Conservation (phyloP, 2,888 invertebrate genomes). For the Erebia epiphron region DNA sequence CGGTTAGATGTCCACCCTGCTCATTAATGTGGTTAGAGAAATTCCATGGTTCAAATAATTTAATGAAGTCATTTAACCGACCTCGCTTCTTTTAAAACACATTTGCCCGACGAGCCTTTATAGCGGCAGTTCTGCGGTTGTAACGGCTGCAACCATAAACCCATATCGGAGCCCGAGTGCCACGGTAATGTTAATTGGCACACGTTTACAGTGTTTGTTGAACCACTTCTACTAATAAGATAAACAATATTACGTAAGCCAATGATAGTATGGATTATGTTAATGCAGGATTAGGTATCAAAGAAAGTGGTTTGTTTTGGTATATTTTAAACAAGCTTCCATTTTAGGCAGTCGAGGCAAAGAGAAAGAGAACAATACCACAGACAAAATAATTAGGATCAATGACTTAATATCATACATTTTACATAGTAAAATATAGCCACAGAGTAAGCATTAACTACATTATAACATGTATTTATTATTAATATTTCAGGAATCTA, state of each 20-base stretch:
- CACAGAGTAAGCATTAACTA: no score
- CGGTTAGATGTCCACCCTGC: not conserved
- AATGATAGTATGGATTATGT: not conserved
- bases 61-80: constrained; percentile 11
- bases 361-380: no score
- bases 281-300: no score
- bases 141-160: constrained; percentile 29
- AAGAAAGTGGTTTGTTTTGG: no score
- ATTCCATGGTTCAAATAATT: not conserved
- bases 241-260: not conserved
- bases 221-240: constrained; percentile 1
- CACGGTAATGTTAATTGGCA: constrained; percentile 31
- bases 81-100: constrained; percentile 25
- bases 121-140: constrained; percentile 23
- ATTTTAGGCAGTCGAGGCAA: not conserved
- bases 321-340: no score
- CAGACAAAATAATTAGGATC: no score
- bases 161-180: constrained; percentile 15
- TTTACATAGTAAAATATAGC: no score
- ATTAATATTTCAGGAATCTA: no score
- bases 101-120: constrained; percentile 27
- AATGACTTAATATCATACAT: no score
- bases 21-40: not conserved
- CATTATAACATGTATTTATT: no score
- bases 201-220: constrained; percentile 18